Base-by-base conservation (phyloP, 2,797 vertebrate species). In the Pelochelys cantorii region DNA sequence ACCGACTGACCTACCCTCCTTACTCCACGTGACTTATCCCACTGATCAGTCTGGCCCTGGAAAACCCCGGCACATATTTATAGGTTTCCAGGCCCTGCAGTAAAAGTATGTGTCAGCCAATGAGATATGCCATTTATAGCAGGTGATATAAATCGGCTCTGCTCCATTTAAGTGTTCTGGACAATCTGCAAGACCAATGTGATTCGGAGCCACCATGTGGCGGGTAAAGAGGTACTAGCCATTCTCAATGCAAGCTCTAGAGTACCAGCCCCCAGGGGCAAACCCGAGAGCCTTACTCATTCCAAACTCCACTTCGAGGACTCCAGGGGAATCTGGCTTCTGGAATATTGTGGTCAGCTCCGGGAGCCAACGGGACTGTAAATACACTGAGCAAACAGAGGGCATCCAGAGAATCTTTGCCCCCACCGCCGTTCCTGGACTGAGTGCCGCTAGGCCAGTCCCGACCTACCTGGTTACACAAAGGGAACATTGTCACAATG, bases 381-480 rank as follows among this genome's bases (percentile, higher is more conserved):
- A 2, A 4, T 29, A 2, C 57, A 20, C 60, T n/a, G 10, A 20
- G 23, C 83, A 20, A 13, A 15, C 37, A 59, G 8, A 53, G 2
- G 3, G 11, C 79, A 25, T 11, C 34, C 55, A 56, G 5, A 56
- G 85, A 83, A 9, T 62, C 10, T 1, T 81, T 75, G 31, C 23
- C 4, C 2, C 7, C 29, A 59, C 5, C 1, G 4, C 3, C 7
- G 13, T 31, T 8, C 2, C 5, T 23, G 18, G 78, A 59, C 42
- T 27, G 18, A 53, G 42, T 86, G 8, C 17, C 84, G 18, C 2
- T 25, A 31, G 12, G 82, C 5, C n/a, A 81, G 91, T 14, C 14
- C 48, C 54, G 17, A 52, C 62, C 31, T 22, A 42, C 54, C 54
- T 31, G 11, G 17, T 34, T 56, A 74, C 25, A 29, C 37, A 62